Base-by-base conservation (phyloP, 2,797 vertebrate species). In the Sebastiscus albofasciatus region DNA sequence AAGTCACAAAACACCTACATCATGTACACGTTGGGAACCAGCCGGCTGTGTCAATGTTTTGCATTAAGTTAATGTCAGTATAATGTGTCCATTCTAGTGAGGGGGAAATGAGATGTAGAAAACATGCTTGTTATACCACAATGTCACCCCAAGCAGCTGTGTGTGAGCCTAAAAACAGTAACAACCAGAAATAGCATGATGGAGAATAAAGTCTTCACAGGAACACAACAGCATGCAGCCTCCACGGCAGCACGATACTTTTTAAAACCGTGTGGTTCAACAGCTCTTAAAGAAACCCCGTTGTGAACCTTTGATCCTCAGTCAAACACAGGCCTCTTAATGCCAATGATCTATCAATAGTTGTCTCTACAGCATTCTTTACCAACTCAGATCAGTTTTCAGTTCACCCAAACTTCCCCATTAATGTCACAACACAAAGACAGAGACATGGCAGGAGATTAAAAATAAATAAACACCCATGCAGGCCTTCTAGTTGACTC, bases 281-380 rank as follows among this genome's bases (percentile, higher is more conserved):
- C 75, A 64, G 59, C 80, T 76, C 77, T 72, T 75, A 26, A 72
- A 80, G 76, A 80, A 82, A 76, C 65, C 55, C 67, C 74, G 66
- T 66, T 67, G 75, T 64, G 62, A 71, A 82, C 75, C 82, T 87
- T 70, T 89, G 87, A 90, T 85, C 81, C 62, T 26, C 54, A 1
- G 58, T 79, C 85, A 66, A 83, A 86, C 69, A 81, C 52, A 54
- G 20, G 26, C 42, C 77, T 62, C 67, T 82, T 86, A 52, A 52
- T 52, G 49, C 20, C 49, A 20, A 52, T 4, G 18, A 20, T 18
- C 49, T n/a, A 52, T 52, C 49, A 52, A n/a, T n/a, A 52, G 18
- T 67, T 79, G 59, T 78, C 61, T 82, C 74, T 9, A 59, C 75
- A 68, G 71, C 64, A 76, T 49, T 81, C 54, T 69, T 29, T 18